Conservation (phyloP, 2,888 invertebrate genomes). For the Adelognathus sp. region DNA sequence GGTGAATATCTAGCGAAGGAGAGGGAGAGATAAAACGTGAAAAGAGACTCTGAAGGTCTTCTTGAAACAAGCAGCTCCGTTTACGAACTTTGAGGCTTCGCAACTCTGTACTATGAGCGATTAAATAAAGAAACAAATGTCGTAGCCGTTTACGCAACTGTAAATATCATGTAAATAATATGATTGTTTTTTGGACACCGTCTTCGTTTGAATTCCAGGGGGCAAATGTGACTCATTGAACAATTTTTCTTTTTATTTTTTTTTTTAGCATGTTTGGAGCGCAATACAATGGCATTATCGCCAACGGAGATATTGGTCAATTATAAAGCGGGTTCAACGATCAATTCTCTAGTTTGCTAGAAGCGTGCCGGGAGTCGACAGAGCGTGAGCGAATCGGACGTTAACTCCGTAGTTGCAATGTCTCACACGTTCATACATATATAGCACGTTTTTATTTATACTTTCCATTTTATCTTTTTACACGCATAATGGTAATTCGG, state of each 20-base stretch:
- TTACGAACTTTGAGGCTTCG: constrained; percentile 53
- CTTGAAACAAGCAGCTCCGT: constrained; percentile 32
- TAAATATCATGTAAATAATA: constrained; percentile 71
- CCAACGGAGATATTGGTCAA: constrained; percentile 11
- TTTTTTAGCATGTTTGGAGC: constrained; percentile 11
- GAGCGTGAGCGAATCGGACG: constrained; percentile 15
- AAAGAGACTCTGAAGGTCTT: not conserved
- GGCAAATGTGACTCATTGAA: constrained; percentile 38
- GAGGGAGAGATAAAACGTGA: constrained; percentile 6
- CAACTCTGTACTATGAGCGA: constrained; percentile 53
- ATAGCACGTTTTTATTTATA: not conserved
- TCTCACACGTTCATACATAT: constrained; percentile 24
- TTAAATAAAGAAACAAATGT: constrained; percentile 55
- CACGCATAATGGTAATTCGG: constrained; percentile 7
- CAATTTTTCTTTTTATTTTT: constrained; percentile 9
- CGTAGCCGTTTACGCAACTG: constrained; percentile 62
- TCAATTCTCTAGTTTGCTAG: constrained; percentile 11
- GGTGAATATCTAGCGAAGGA: constrained; percentile 16
- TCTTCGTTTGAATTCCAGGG: constrained; percentile 54
- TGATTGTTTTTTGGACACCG: constrained; percentile 57
- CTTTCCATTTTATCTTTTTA: not conserved
- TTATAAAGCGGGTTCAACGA: constrained; percentile 8
- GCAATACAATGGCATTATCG: not conserved
- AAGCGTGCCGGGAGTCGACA: not conserved
- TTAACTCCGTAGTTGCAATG: constrained; percentile 24